Evolutionary conservation across 2,113 vertebrate genomes (phyloP).

Genomic region (Ahaetulla prasina): DNA sequence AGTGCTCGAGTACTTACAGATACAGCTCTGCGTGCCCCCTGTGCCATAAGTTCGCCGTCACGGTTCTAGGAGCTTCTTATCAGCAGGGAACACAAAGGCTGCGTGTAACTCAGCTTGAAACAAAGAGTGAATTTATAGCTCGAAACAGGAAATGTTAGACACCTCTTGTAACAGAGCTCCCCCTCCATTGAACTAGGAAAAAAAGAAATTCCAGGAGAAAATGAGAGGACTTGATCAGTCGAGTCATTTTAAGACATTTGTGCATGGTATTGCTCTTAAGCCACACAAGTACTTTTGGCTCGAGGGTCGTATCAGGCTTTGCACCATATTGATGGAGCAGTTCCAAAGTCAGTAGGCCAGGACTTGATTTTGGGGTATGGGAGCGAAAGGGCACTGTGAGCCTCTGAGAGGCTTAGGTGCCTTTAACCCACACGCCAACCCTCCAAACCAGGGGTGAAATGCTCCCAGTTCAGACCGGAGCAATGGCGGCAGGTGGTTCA

Average conservation of each 20-base stretch:
- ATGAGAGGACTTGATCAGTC: background rate
- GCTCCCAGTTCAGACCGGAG: no score
- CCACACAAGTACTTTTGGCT: background rate
- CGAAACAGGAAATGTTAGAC: slow-evolving; percentile 21
- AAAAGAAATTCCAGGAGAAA: no score
- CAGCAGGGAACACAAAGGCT: slow-evolving; percentile 38
- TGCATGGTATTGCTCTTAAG: background rate
- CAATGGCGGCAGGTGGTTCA: no score
- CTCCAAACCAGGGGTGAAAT: no score
- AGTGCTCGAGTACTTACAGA: no score
- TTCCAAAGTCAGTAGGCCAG: background rate
- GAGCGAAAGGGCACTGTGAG: background rate
- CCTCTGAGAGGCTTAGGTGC: background rate
- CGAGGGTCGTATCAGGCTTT: background rate
- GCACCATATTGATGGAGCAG: background rate
- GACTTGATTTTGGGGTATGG: background rate
- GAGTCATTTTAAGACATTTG: background rate
- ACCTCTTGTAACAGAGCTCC: slow-evolving; percentile 36
- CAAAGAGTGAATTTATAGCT: slow-evolving; percentile 14
- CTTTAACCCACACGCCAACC: background rate
- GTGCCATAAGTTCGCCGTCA: no score
- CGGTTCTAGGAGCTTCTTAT: slow-evolving; percentile 53
- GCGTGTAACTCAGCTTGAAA: background rate
- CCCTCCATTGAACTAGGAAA: background rate
- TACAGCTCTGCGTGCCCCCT: no score